These are phyloP conservation scores for Lysandra bellargus DNA, from an alignment of 2,888 invertebrate genomes.

Conservation along the genomic window DNA sequence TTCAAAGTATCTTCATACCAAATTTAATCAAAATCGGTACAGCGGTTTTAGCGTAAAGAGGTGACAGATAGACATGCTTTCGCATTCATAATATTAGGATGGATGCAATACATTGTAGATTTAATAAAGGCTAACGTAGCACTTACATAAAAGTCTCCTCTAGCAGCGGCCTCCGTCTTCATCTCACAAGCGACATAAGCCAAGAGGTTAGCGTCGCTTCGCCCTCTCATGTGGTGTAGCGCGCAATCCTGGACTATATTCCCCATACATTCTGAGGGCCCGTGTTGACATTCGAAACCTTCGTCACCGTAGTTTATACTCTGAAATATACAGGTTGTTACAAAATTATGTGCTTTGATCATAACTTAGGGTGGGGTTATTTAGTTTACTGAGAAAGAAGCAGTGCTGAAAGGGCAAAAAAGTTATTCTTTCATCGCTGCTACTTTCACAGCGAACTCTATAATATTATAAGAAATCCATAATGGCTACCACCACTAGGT, in stretches of 20 bases:
- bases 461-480: too few species aligned
- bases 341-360: too few species aligned
- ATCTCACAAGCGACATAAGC: slow-evolving; percentile 80
- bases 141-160: slow-evolving; percentile 52
- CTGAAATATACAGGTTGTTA: slow-evolving; percentile 48
- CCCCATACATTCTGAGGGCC: slow-evolving; percentile 81
- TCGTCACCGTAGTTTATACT: slow-evolving; percentile 59
- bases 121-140: neutral
- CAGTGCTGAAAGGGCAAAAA: too few species aligned
- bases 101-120: neutral
- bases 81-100: neutral
- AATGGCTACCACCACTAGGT: too few species aligned
- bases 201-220: slow-evolving; percentile 54
- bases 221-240: slow-evolving; percentile 57
- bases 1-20: too few species aligned
- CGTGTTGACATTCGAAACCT: slow-evolving; percentile 83
- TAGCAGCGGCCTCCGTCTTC: slow-evolving; percentile 60
- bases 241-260: slow-evolving; percentile 83
- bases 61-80: too few species aligned
- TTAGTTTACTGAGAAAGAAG: too few species aligned
- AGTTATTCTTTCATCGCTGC: too few species aligned
- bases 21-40: too few species aligned
- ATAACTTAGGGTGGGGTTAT: too few species aligned
- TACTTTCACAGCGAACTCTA: too few species aligned
- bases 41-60: too few species aligned